Evolutionary conservation across 2,888 invertebrate species (phyloP).

Genomic region (Leucoptera coffeella): DNA sequence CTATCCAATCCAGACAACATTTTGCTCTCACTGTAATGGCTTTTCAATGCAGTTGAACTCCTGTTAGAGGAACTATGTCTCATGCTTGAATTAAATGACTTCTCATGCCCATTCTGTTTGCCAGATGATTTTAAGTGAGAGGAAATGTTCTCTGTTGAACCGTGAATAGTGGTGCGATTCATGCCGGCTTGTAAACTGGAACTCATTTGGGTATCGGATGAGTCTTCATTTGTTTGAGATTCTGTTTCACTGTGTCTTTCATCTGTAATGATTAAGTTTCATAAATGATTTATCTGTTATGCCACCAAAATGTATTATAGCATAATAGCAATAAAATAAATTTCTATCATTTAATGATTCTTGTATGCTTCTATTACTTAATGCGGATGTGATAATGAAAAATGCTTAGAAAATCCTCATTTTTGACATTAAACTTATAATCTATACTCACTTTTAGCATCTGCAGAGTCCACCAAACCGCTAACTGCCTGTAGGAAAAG

Average conservation of each 20-base stretch:
- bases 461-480: slow-evolving; percentile 69
- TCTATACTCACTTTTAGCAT: slow-evolving; percentile 69
- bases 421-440: too few relatives aligned
- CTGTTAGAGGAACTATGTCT: too few relatives aligned
- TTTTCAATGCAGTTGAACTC: too few relatives aligned
- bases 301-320: too few relatives aligned
- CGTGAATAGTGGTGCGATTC: slow-evolving; percentile 44
- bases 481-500: slow-evolving; percentile 63
- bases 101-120: too few relatives aligned
- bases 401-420: too few relatives aligned
- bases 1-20: slow-evolving; percentile 30
- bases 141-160: slow-evolving; percentile 41
- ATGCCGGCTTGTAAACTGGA: slow-evolving; percentile 32
- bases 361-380: too few relatives aligned
- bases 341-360: too few relatives aligned
- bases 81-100: too few relatives aligned
- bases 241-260: slow-evolving; percentile 85
- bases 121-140: slow-evolving; percentile 45
- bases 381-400: too few relatives aligned
- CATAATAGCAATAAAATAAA: too few relatives aligned
- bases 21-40: slow-evolving; percentile 34
- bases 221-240: slow-evolving; percentile 75
- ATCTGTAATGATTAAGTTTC: slow-evolving; percentile 37
- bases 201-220: slow-evolving; percentile 62
- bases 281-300: too few relatives aligned